These are phyloP conservation scores for Operophtera brumata DNA, from an alignment of 2,888 invertebrate species.

Conservation along the genomic window DNA sequence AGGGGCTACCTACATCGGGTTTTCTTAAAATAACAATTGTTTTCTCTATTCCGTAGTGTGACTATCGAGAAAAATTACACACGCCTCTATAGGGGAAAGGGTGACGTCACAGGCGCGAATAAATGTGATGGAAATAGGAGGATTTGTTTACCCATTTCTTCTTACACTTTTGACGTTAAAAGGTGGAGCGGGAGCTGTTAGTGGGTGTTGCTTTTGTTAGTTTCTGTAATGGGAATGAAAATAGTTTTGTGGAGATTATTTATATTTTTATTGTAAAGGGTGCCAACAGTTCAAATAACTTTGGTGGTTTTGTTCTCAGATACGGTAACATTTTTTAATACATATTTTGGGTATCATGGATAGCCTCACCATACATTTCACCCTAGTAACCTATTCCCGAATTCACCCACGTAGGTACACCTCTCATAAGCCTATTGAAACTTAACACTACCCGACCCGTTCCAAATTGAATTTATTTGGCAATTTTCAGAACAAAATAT, in stretches of 20 bases:
- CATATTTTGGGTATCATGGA: constrained; percentile 1
- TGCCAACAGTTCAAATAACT: not conserved
- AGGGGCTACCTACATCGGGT: too few relatives aligned
- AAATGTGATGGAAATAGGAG: constrained; percentile 82
- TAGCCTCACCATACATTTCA: not conserved
- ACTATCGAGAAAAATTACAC: constrained; percentile 71
- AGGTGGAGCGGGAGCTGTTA: constrained; percentile 60
- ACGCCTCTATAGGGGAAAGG: constrained; percentile 55
- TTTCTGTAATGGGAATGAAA: constrained; percentile 37
- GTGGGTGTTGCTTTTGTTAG: constrained; percentile 52
- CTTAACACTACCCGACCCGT: constrained; percentile 45
- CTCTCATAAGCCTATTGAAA: constrained; percentile 48
- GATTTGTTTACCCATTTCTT: constrained; percentile 82
- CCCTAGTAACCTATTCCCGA: constrained; percentile 21
- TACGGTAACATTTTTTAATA: not conserved
- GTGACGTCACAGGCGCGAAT: constrained; percentile 71
- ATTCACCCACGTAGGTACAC: constrained; percentile 29
- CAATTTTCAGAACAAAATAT: constrained; percentile 69
- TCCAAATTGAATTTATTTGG: constrained; percentile 68
- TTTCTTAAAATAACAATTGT: not conserved
- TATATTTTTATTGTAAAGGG: not conserved
- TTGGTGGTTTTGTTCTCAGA: too few relatives aligned
- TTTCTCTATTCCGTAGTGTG: not conserved
- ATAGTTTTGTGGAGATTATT: constrained; percentile 8
- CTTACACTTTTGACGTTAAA: constrained; percentile 81